Base-by-base conservation (phyloP, 2,113 vertebrate species). In the Triplophysa siluroides region DNA sequence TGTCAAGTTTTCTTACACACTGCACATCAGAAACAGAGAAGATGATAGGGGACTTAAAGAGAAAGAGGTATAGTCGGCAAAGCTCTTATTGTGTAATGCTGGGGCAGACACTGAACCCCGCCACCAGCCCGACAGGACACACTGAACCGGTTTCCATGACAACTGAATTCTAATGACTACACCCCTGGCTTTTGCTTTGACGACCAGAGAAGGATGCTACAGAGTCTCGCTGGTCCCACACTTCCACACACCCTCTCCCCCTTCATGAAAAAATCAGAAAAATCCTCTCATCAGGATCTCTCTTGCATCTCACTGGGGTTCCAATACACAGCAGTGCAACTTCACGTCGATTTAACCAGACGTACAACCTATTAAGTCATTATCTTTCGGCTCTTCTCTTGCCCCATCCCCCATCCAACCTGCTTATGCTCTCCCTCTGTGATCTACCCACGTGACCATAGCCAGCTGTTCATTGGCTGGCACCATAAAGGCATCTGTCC, bases 91-190 rank as follows among this genome's bases (percentile, higher is more conserved):
- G 33, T 71, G 47, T 43, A 77, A 81, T n/a, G 54, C 65, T 63
- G 47, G 75, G 76, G 76, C 60, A 78, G 26, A 65, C 60, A 64
- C 21, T 79, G 47, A 82, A 12, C 73, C 67, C 77, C 47, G 56
- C 78, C 72, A 76, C 83, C 80, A 64, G 77, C 21, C 68, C 45
- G 23, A 65, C 78, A 52, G 63, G 69, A 76, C 61, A 47, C 83
- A 62, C 68, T 24, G 29, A 54, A 63, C 62, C 10, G 24, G 84
- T 85, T 83, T 70, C 84, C 81, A 83, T 29, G 68, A 81, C 74
- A 80, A 85, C 84, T 6, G 78, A 81, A 80, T 78, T 61, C 81
- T 77, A 78, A 82, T 80, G 78, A 76, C 58, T 76, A 47, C 78
- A 83, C 68, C 84, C 78, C 81, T 74, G 78, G 63, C 63, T 70